These are phyloP conservation scores for Myiotriccus ornatus DNA, from an alignment of 2,797 vertebrate genomes.

Conservation along the genomic window DNA sequence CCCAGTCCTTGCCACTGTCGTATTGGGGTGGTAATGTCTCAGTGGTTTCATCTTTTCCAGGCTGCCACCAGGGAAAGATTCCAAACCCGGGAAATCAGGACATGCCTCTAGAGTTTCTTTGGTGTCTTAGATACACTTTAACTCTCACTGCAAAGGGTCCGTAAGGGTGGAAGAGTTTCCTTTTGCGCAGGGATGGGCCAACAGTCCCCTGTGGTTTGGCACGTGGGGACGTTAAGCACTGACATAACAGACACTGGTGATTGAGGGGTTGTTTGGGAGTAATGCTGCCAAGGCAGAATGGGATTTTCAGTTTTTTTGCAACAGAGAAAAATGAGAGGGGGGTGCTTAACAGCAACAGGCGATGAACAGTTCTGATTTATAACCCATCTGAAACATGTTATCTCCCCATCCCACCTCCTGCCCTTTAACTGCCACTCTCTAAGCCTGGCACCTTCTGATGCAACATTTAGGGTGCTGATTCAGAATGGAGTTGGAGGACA, in stretches of 20 bases:
- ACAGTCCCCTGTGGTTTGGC: constrained; percentile 46
- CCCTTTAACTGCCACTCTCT: neutral
- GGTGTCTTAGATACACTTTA: neutral
- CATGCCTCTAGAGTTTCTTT: neutral
- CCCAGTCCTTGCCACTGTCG: neutral
- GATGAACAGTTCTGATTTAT: constrained; percentile 23
- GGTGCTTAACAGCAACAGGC: neutral
- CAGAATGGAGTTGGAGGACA: neutral
- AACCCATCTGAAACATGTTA: constrained; percentile 13
- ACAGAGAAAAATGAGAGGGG: neutral
- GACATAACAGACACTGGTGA: neutral
- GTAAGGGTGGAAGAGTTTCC: neutral
- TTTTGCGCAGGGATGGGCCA: constrained; percentile 14
- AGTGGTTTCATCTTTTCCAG: neutral
- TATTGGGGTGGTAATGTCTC: neutral
- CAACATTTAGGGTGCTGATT: neutral
- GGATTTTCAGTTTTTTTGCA: neutral
- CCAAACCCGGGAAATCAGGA: neutral
- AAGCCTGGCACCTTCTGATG: constrained; percentile 27
- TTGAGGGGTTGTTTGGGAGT: neutral
- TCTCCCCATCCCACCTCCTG: constrained; percentile 22
- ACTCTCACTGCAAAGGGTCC: neutral
- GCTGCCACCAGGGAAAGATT: neutral
- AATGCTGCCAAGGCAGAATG: neutral
- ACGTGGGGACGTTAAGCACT: neutral